Conservation (phyloP, 2,888 invertebrate genomes). For the Dynastes maya region DNA sequence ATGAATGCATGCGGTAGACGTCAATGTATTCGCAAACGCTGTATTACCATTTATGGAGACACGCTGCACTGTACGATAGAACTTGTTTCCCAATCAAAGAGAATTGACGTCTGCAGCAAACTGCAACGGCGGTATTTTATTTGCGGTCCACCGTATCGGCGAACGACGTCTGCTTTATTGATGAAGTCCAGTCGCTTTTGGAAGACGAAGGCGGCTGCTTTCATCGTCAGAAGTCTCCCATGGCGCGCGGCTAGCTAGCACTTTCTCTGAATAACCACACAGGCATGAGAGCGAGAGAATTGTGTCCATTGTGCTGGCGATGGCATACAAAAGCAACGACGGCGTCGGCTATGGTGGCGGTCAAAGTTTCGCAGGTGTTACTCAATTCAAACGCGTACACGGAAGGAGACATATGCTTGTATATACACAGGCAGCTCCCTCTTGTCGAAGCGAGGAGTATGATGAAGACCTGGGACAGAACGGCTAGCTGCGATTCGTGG, state of each 20-base stretch:
- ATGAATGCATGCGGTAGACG: slow-evolving; percentile 20
- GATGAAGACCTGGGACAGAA: neutral
- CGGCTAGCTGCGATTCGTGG: neutral
- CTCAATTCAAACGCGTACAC: slow-evolving; percentile 56
- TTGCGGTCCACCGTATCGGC: slow-evolving; percentile 45
- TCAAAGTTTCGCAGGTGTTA: slow-evolving; percentile 66
- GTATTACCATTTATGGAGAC: slow-evolving; percentile 25
- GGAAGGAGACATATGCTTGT: slow-evolving; percentile 1
- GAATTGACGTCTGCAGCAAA: slow-evolving; percentile 39
- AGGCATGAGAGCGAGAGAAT: slow-evolving; percentile 23
- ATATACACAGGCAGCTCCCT: neutral
- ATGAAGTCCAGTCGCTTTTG: slow-evolving; percentile 55
- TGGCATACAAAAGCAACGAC: slow-evolving; percentile 52
- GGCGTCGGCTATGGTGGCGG: slow-evolving; percentile 45
- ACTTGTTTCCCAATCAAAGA: slow-evolving; percentile 49
- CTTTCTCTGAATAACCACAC: slow-evolving; percentile 28
- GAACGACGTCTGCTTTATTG: slow-evolving; percentile 53
- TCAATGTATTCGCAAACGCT: slow-evolving; percentile 13
- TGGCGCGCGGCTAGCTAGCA: neutral
- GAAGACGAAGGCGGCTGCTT: slow-evolving; percentile 25
- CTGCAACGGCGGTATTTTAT: slow-evolving; percentile 45
- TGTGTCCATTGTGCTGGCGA: slow-evolving; percentile 54
- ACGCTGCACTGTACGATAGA: slow-evolving; percentile 40
- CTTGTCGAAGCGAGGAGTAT: neutral
- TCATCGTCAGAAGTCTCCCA: slow-evolving; percentile 26